These are phyloP conservation scores for Aegotheles bennettii DNA, from an alignment of 2,113 vertebrate genomes.

Conservation along the genomic window DNA sequence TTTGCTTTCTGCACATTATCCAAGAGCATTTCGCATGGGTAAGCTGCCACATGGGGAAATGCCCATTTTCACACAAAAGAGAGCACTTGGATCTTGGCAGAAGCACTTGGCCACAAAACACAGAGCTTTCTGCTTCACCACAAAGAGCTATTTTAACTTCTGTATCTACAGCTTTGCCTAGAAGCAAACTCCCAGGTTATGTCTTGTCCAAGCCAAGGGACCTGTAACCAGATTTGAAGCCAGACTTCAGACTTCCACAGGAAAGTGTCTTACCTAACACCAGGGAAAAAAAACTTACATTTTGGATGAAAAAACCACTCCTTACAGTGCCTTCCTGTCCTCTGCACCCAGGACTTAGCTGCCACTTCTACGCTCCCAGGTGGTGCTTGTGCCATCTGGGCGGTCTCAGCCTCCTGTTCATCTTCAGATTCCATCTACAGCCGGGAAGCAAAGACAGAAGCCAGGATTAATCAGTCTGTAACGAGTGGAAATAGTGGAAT, in stretches of 20 bases:
- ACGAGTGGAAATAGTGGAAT: not conserved
- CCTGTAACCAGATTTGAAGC: not conserved
- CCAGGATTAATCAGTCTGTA: not conserved
- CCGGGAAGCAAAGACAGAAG: not conserved
- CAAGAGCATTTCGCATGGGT: not conserved
- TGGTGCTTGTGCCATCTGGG: fast-evolving
- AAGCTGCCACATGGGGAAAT: not conserved
- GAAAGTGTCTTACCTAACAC: not conserved
- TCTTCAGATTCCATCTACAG: not conserved
- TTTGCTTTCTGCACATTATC: not conserved
- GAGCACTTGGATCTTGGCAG: too few species aligned
- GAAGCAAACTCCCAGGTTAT: not conserved
- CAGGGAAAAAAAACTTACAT: not conserved
- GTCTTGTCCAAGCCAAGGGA: not conserved
- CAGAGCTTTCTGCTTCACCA: too few species aligned
- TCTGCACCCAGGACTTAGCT: fast-evolving
- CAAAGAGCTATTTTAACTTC: too few species aligned
- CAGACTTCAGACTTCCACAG: not conserved
- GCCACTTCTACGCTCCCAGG: fast-evolving
- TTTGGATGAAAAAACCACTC: not conserved
- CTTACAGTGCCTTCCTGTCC: fast-evolving
- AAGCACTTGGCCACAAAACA: too few species aligned
- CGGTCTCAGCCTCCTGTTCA: not conserved
- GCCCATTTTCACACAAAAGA: not conserved
- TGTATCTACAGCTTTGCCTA: not conserved